Conservation (phyloP, 1,140 invertebrate genomes). For the Onthophagus taurus region DNA sequence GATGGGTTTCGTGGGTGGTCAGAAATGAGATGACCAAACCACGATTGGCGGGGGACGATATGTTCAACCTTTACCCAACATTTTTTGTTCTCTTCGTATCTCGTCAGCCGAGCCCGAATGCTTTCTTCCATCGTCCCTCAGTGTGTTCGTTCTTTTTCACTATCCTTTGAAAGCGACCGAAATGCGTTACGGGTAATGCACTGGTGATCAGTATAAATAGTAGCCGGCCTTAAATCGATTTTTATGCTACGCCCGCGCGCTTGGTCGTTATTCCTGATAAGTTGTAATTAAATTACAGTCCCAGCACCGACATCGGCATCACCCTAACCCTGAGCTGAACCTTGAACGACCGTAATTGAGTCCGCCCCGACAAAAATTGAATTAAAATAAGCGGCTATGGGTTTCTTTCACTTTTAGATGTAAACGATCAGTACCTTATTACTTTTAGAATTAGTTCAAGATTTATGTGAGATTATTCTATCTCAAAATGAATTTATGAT, state of each 20-base stretch:
- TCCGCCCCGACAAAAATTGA: no score
- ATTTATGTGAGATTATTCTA: no score
- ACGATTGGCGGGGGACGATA: no score
- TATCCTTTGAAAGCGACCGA: not conserved
- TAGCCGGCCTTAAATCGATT: slow-evolving; percentile 6
- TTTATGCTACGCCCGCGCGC: not conserved
- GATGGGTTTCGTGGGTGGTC: slow-evolving; percentile 11
- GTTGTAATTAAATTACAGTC: slow-evolving; percentile 7
- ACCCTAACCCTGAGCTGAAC: no score
- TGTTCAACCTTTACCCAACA: slow-evolving; percentile 1
- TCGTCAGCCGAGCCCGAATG: not conserved
- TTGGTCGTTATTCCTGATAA: slow-evolving; percentile 2
- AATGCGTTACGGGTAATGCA: slow-evolving; percentile 3
- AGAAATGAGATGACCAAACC: no score
- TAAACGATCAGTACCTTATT: no score
- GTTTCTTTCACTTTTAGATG: no score
- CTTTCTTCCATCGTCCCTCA: slow-evolving; percentile 2
- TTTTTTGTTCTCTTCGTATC: not conserved
- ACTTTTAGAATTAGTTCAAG: no score
- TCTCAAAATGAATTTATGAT: no score
- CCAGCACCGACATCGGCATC: no score
- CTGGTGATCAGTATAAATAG: slow-evolving; percentile 13
- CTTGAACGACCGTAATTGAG: no score
- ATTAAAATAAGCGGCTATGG: no score
- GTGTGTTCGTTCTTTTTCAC: not conserved